Evolutionary conservation across 2,113 vertebrate species (phyloP), one percentile per base, ranked within the genome.

Genomic region (Narcine bancroftii): DNA sequence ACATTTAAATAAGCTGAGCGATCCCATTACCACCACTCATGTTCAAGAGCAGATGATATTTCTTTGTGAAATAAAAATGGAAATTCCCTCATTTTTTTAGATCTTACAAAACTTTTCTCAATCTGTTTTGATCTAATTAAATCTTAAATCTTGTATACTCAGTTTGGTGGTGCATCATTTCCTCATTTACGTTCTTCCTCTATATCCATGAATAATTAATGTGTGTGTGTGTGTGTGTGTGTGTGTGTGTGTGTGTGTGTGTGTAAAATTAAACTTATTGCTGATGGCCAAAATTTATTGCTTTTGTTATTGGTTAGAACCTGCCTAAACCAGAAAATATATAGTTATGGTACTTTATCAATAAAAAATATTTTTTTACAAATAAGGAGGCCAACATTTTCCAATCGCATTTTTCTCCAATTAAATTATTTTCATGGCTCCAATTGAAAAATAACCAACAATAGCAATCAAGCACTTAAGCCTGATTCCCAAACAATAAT

Each of bases 341-440:
- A 15, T 4, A 85, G 19, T 56, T 85, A 29, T 85, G 81, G 33
- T 50, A 60, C 4, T 19, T 33, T 29, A 85, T 17, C 15, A 56
- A 85, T 6, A 36, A 56, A 10, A n/a, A 53, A n/a, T 33, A 56
- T 60, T 33, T 19, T 6, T n/a, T n/a, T 36, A 85, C 50, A 85
- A 85, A 60, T n/a, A 1, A 60, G 7, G 10, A 81, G 11, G 15
- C 50, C 81, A 60, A 36, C 50, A 19, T 85, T 56, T 60, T 56
- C 3, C n/a, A 60, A 60, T 33, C 33, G 1, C 11, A 2, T 53
- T 53, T 81, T 53, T 60, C 50, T 26, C 29, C 47, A 92, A 92
- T 93, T 21, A 15, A 79, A 79, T 10, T 92, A 92, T 92, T 93
- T 92, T n/a, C n/a, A 85, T 36, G 47, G 11, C 33, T 85, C 29